Conservation (phyloP, 2,113 vertebrate species). For the Sprattus sprattus region DNA sequence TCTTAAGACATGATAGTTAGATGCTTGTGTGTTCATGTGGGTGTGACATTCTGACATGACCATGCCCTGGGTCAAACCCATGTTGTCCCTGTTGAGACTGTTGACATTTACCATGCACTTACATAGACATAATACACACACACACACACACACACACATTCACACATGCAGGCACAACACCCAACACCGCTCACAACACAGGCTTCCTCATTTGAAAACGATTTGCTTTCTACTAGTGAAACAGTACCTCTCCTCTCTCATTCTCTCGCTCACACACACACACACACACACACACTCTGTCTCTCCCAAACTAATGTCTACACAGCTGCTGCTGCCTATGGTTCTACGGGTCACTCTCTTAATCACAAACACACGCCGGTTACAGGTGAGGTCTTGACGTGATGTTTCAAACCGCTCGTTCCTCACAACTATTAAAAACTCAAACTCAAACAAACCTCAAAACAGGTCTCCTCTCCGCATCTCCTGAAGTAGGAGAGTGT, state of each 20-base stretch:
- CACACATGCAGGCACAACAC: constrained; percentile 37
- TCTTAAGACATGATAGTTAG: background rate
- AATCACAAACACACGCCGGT: constrained; percentile 37
- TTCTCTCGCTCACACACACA: background rate
- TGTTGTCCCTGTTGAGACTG: background rate
- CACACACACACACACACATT: constrained; percentile 38
- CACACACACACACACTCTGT: constrained; percentile 24
- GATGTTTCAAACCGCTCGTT: background rate
- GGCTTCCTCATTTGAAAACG: background rate
- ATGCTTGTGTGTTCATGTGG: background rate
- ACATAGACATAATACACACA: constrained; percentile 11
- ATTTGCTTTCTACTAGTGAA: constrained; percentile 2
- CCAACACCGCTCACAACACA: constrained; percentile 44
- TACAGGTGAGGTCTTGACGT: constrained; percentile 16
- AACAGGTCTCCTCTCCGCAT: background rate
- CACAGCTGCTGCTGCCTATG: constrained; percentile 65
- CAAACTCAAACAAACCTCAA: background rate
- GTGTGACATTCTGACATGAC: background rate
- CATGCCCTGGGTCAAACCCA: background rate
- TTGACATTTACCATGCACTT: background rate
- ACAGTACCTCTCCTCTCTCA: constrained; percentile 41
- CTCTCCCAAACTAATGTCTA: constrained; percentile 18
- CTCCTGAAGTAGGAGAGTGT: background rate
- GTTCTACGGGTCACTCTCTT: constrained; percentile 69
- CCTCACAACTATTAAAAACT: background rate